Base-by-base conservation (phyloP, 2,797 vertebrate genomes). In the Chelon auratus region DNA sequence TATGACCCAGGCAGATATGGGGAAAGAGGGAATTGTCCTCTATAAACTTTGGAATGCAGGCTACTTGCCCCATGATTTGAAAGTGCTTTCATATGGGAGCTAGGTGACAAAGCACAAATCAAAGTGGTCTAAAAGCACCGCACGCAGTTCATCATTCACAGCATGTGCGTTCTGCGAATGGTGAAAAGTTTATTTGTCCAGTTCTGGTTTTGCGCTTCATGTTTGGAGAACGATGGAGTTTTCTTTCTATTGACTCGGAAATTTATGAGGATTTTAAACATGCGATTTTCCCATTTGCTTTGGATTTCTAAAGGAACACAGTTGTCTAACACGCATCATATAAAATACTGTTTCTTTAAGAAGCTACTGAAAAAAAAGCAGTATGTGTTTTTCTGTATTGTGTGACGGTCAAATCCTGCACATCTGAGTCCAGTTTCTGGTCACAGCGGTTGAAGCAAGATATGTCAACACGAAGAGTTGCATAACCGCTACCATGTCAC, bases 11-110 rank as follows among this genome's bases (percentile, higher is more conserved):
- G 56, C 39, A 77, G 66, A 75, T 68, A 80, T 62, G 62, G 39
- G 60, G 52, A 68, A 78, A 69, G 45, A 82, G 37, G 57, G 72
- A 90, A 87, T 74, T 81, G 42, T 63, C 58, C 70, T 81, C 82
- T 73, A 86, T 89, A 85, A 91, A 87, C 77, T 48, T 37, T 66
- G 80, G 84, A 90, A 91, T 89, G 80, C 72, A 67, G 66, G 67
- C 57, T 62, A 77, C 24, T 78, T 59, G 55, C 37, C 72, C 53
- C 47, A 55, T 45, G 78, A 80, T 68, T 75, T 65, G 30, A 62
- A 92, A 89, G 66, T 79, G 69, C 48, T 90, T 78, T 59, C 88
- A 87, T 68, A 65, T 89, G 85, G 82, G 81, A 52, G 47, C 64
- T 11, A 42, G 12, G 72, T 12, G 20, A 84, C 77, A 88, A 80